phyloP scores from a whole-genome alignment of 2,797 vertebrate species.

The Valencia hispanica region DNA sequence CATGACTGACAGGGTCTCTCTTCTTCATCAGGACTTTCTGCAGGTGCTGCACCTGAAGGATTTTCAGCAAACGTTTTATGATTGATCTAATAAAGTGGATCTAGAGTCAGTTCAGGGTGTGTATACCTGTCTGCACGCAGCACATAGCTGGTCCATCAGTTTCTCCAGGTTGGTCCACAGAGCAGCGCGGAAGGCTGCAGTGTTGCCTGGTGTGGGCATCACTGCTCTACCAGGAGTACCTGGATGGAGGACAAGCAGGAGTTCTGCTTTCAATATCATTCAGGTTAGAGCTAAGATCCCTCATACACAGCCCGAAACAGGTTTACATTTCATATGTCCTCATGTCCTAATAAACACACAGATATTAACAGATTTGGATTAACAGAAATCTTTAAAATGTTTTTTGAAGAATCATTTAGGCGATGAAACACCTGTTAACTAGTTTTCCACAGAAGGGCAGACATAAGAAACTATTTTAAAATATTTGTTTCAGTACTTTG shows the following conservation, averaged over 20 bases:
- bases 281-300: neutral
- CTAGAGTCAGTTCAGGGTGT: neutral
- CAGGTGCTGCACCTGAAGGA: conserved; percentile 91
- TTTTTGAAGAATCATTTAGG: neutral
- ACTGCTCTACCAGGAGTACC: conserved; percentile 92
- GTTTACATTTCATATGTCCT: neutral
- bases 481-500: neutral
- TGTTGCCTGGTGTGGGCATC: conserved; percentile 93
- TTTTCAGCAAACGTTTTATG: neutral
- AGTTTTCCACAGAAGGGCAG: neutral
- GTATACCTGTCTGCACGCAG: conserved; percentile 84
- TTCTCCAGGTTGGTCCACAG: conserved; percentile 99
- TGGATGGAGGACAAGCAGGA: conserved; percentile 14
- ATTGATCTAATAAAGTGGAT: neutral
- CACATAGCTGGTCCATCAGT: conserved; percentile 96
- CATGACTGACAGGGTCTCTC: conserved; percentile 94
- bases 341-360: neutral
- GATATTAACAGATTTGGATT: neutral
- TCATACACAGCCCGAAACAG: neutral
- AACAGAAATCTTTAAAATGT: neutral
- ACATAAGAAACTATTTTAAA: neutral
- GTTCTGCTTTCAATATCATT: neutral
- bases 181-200: conserved; percentile 94
- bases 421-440: neutral
- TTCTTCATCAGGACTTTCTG: conserved; percentile 96